A percentile compares a stretch with the other conserved stretches of the same genome.
These are phyloP conservation scores for Phortica variegata DNA, from an alignment of 1,140 invertebrate genomes.

Conservation along the genomic window DNA sequence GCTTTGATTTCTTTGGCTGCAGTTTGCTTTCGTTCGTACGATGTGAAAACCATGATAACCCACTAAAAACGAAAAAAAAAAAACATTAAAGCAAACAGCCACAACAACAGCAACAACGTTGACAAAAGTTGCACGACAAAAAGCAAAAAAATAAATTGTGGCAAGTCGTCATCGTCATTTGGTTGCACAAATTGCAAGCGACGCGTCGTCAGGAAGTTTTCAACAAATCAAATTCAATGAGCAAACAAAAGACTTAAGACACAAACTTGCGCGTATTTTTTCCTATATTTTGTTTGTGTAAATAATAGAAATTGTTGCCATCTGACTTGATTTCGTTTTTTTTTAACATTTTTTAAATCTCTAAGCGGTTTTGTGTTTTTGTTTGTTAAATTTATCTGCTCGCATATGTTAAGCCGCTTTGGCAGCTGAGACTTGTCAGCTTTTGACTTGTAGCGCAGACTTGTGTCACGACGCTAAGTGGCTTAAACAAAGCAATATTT, in stretches of 20 bases:
- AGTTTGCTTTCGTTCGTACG: conserved; percentile 19
- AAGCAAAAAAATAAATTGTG: too few relatives aligned
- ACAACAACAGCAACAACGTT: too few relatives aligned
- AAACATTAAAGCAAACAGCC: conserved; percentile 37
- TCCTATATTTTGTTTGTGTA: background rate
- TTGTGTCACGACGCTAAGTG: too few relatives aligned
- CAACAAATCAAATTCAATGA: background rate
- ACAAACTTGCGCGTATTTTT: conserved; percentile 25
- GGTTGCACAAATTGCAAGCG: conserved; percentile 12
- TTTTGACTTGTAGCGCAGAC: background rate
- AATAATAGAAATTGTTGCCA: too few relatives aligned
- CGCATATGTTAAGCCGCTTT: too few relatives aligned
- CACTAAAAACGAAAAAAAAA: conserved; percentile 23
- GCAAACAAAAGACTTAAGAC: conserved; percentile 40
- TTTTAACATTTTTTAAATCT: too few relatives aligned
- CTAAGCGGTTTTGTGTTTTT: background rate
- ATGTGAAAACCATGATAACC: conserved; percentile 5
- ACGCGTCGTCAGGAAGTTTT: conserved; percentile 22
- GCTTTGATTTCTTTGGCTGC: conserved; percentile 19
- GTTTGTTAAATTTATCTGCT: background rate
- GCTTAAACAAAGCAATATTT: too few relatives aligned
- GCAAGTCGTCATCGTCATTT: conserved; percentile 21
- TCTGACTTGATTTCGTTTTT: too few relatives aligned
- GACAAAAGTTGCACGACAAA: conserved; percentile 33
- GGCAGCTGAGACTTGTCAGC: background rate